Base-by-base conservation (phyloP, 2,888 invertebrate species). In the Parnassius apollo region DNA sequence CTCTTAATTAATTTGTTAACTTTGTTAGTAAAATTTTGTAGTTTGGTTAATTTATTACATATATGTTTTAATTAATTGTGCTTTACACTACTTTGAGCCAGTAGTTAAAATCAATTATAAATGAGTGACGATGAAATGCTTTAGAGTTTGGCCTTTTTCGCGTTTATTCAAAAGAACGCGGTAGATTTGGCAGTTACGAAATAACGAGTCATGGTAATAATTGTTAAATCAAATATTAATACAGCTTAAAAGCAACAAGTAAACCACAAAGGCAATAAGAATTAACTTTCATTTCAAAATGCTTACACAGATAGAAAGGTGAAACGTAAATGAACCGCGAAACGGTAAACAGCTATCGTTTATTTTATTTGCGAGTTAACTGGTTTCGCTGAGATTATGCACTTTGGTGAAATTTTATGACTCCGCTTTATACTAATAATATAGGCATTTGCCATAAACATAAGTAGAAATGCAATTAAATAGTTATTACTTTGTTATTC, bases 301-400 rank as follows among this genome's bases (percentile, higher is more conserved):
- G 49, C 53, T 60, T 50, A 44, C 60, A 35, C 48, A 45, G 48
- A 60, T 64, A 57, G 64, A 64, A 57, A 60, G 60, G 64, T 64
- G 57, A 59, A 57, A 64, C 64, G 53, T 49, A 57, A 60, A 60
- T 60, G 56, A 60, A 50, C 52, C 49, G 48, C 48, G 13, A 48
- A 64, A 64, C 57, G 60, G 64, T 64, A 60, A 57, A 64, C 53
- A 49, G 56, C 51, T 22, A 25, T 54, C 56, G 60, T 64, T 64
- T 57, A 60, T 64, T 64, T 64, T 64, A 61, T 64, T 60, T 57
- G 44, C 57, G 9, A 57, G 35, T 48, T 64, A 64, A 59, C 52
- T 52, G 59, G 49, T 61, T 57, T 60, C 57, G 18, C 57, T 42
- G 60, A 53, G 44, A 53, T 57, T 49, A 49, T 61, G 25, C 35